phyloP scores from a whole-genome alignment of 1,140 invertebrate species.

The Protaetia brevitarsis region DNA sequence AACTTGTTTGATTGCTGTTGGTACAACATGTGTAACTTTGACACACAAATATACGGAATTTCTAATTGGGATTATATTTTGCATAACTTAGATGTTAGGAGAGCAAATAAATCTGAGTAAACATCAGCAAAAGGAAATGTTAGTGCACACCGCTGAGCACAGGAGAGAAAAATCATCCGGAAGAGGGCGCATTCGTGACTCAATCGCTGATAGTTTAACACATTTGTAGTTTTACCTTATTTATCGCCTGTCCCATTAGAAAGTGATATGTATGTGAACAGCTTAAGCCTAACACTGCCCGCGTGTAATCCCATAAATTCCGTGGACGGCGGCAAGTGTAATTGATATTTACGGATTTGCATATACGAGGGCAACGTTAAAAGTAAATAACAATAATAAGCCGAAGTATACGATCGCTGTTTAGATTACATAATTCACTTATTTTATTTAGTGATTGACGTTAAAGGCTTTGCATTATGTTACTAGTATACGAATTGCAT shows the following conservation, averaged over 20 bases:
- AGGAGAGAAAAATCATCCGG: slow-evolving; percentile 24
- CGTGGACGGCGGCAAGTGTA: neutral
- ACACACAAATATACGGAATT: no score
- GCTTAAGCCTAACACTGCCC: neutral
- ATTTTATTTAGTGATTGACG: no score
- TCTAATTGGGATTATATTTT: no score
- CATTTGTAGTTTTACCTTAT: slow-evolving; percentile 33
- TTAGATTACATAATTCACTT: no score
- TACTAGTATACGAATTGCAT: no score
- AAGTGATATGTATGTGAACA: slow-evolving; percentile 35
- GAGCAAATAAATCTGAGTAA: neutral
- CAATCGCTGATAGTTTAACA: slow-evolving; percentile 23
- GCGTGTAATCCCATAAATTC: neutral
- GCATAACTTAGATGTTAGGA: neutral
- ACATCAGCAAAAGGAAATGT: neutral
- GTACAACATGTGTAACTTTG: no score
- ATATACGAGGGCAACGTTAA: neutral
- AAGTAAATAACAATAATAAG: no score
- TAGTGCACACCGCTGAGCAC: neutral
- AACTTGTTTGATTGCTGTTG: no score
- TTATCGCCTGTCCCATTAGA: slow-evolving; percentile 35
- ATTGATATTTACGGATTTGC: neutral
- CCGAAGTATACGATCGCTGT: no score
- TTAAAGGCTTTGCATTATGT: no score
- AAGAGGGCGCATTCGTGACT: slow-evolving; percentile 30